phyloP scores from a whole-genome alignment of 2,113 vertebrate genomes.

The Panurus biarmicus region DNA sequence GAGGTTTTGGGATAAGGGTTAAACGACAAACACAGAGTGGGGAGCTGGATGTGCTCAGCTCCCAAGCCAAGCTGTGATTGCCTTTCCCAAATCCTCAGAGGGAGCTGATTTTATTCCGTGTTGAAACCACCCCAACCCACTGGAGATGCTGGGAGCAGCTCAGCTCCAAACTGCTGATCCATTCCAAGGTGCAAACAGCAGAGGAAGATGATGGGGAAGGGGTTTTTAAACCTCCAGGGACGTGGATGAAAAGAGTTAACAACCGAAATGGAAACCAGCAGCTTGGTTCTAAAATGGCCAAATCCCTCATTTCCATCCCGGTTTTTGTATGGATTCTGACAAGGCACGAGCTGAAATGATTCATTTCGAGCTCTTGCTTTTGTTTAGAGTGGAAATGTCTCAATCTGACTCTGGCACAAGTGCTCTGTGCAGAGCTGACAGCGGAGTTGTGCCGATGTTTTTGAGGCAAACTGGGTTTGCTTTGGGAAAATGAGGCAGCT shows the following conservation, averaged over 20 bases:
- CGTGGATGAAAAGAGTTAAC: background rate
- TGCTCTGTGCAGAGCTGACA: background rate
- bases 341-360: background rate
- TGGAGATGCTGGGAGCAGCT: background rate
- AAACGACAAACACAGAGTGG: fast-evolving
- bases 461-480: background rate
- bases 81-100: background rate
- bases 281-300: background rate
- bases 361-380: background rate
- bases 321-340: constrained; percentile 2
- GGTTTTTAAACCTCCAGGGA: background rate
- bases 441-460: background rate
- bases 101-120: background rate
- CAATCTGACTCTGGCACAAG: background rate
- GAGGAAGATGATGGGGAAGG: background rate
- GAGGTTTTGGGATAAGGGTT: background rate
- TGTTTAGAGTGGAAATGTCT: constrained; percentile 17
- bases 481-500: background rate
- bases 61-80: background rate
- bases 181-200: background rate
- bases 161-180: background rate
- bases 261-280: background rate
- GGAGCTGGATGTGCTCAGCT: background rate
- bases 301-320: background rate
- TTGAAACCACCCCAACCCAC: background rate